phyloP scores from a whole-genome alignment of 64 coral and sea anemone species.

The Montipora efflorescens region DNA sequence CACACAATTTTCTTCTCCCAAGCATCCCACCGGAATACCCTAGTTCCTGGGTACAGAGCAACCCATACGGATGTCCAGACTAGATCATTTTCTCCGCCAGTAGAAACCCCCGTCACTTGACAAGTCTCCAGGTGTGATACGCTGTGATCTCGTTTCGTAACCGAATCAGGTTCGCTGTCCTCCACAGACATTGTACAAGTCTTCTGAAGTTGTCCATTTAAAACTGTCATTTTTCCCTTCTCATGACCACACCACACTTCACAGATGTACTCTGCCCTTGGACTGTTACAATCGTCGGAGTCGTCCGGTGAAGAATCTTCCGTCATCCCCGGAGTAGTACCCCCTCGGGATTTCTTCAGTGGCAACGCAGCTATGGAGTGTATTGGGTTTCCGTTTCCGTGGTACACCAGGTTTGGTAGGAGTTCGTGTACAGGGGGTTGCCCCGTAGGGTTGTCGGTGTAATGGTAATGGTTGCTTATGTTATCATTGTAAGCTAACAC shows the following conservation, averaged over 20 bases:
- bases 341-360: conserved; percentile 49
- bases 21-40: conserved; percentile 96
- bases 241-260: conserved; percentile 97
- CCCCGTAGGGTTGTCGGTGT: neutral
- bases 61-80: conserved; percentile 88
- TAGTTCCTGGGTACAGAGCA: conserved; percentile 89
- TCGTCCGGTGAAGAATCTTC: conserved; percentile 22
- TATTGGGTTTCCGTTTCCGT: conserved; percentile 83
- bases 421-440: conserved; percentile 73
- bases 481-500: conserved; percentile 95
- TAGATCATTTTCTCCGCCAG: conserved; percentile 43
- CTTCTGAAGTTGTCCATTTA: conserved; percentile 84
- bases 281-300: conserved; percentile 37
- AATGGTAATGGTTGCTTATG: conserved; percentile 85
- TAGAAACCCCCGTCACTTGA: neutral
- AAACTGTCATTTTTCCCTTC: conserved; percentile 83
- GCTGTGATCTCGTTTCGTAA: conserved; percentile 77
- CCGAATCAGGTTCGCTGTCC: conserved; percentile 78
- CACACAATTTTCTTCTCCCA: conserved; percentile 84
- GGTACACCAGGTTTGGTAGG: conserved; percentile 73
- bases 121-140: conserved; percentile 95
- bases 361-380: conserved; percentile 89
- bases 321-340: neutral
- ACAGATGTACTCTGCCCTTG: conserved; percentile 76
- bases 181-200: conserved; percentile 82